phyloP scores from a whole-genome alignment of 2,113 vertebrate genomes.

The Alosa alosa region DNA sequence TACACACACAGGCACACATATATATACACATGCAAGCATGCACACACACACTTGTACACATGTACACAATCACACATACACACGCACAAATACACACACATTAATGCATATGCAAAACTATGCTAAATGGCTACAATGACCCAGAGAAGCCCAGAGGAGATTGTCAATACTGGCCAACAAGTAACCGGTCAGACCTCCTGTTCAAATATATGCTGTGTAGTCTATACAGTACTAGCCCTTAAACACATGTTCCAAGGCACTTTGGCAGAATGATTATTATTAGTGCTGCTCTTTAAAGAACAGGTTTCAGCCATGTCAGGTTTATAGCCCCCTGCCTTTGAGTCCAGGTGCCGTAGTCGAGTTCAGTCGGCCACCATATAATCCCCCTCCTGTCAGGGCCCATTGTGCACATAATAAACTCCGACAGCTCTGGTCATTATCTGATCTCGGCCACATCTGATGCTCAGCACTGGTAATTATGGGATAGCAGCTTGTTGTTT shows the following conservation, averaged over 20 bases:
- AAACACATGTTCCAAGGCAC: neutral
- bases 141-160: neutral
- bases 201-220: neutral
- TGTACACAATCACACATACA: neutral
- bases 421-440: neutral
- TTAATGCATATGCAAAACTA: neutral
- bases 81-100: neutral
- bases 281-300: neutral
- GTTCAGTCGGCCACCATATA: neutral
- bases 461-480: neutral
- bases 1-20: neutral
- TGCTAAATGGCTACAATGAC: neutral
- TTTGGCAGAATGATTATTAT: neutral
- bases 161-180: neutral
- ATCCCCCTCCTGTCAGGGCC: neutral
- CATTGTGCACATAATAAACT: neutral
- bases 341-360: neutral
- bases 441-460: neutral
- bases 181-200: neutral
- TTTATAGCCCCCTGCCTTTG: neutral
- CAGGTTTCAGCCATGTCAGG: neutral
- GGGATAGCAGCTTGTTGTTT: neutral
- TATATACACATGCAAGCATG: neutral
- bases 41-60: neutral
- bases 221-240: neutral